Evolutionary conservation across 2,888 invertebrate genomes (phyloP), one percentile per base, ranked within the genome.

Genomic region (Euphydryas editha): DNA sequence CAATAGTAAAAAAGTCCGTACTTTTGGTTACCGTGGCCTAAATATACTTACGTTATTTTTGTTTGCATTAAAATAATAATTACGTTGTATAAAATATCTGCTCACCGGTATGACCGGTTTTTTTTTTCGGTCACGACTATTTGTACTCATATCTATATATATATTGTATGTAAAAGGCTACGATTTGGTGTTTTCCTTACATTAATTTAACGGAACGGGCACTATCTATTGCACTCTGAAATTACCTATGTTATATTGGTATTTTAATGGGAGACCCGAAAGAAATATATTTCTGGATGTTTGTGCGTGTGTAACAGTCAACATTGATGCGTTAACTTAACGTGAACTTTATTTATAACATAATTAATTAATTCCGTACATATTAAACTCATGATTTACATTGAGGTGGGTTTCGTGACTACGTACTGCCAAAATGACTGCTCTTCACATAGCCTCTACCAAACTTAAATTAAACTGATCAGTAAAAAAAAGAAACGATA

Each of bases 181-280:
- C 81, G 74, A 80, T 81, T 91, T 91, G 90, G 91, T 90, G 90
- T 91, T 89, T 83, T 81, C 79, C 85, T 90, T 90, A 87, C 83
- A 79, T 87, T 83, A 83, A 76, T 79, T 80, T 84, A 79, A 80
- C 80, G 78, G 77, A 80, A 72, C 77, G 77, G 72, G 77, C 77
- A 17, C 54, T 54, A 78, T 76, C 76, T 79, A 80, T 75, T 72
- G 72, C 72, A 77, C 76, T 71, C 76, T 72, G 73, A 73, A 72
- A 75, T 79, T 75, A 79, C 56, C 62, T 65, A 67, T 65, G 59
- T 62, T 59, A 65, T 59, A 62, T 74, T 77, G 77, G 78, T 79
- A 78, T 78, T 77, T 79, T 74, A 74, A 78, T 81, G 81, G 81
- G 82, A 83, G 86, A 86, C 85, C 86, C 86, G 82, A 86, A 87